Evolutionary conservation across 2,888 invertebrate genomes (phyloP).

Genomic region (Thereva unica): DNA sequence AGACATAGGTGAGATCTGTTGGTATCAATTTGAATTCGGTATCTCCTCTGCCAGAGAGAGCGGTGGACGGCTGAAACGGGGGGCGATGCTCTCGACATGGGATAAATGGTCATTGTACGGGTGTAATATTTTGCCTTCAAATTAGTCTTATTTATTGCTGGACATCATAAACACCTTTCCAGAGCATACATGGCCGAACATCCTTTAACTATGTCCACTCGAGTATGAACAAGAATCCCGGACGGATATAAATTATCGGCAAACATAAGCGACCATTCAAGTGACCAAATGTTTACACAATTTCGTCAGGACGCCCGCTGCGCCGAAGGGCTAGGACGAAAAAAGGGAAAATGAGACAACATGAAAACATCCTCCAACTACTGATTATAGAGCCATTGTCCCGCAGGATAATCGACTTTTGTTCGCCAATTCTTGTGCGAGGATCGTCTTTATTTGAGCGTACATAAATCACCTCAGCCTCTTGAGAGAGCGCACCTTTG

Average conservation of each 20-base stretch:
- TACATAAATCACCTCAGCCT: too few relatives aligned
- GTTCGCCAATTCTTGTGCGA: too few relatives aligned
- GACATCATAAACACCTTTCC: slow-evolving; percentile 42
- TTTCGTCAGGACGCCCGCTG: slow-evolving; percentile 30
- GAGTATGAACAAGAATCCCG: slow-evolving; percentile 28
- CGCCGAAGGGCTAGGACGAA: not conserved
- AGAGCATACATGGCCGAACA: slow-evolving; percentile 21
- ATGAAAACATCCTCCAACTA: not conserved
- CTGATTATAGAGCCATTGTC: slow-evolving; percentile 25
- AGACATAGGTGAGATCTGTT: not conserved
- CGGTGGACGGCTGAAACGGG: too few relatives aligned
- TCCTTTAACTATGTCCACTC: slow-evolving; percentile 38
- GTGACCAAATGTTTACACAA: slow-evolving; percentile 43
- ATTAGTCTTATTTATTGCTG: slow-evolving; percentile 40
- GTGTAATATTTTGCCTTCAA: slow-evolving; percentile 34
- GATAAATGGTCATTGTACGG: slow-evolving; percentile 28
- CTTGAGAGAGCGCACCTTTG: too few relatives aligned
- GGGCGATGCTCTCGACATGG: slow-evolving; percentile 19
- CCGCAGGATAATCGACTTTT: not conserved
- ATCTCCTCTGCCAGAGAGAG: too few relatives aligned
- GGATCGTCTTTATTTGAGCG: too few relatives aligned
- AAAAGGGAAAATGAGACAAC: slow-evolving; percentile 5
- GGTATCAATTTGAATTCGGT: slow-evolving; percentile 17
- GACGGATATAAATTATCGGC: slow-evolving; percentile 39
- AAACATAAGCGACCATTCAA: slow-evolving; percentile 40